Evolutionary conservation across 2,797 vertebrate species (phyloP), one percentile per base, ranked within the genome.

Genomic region (Manis crassicaudata): DNA sequence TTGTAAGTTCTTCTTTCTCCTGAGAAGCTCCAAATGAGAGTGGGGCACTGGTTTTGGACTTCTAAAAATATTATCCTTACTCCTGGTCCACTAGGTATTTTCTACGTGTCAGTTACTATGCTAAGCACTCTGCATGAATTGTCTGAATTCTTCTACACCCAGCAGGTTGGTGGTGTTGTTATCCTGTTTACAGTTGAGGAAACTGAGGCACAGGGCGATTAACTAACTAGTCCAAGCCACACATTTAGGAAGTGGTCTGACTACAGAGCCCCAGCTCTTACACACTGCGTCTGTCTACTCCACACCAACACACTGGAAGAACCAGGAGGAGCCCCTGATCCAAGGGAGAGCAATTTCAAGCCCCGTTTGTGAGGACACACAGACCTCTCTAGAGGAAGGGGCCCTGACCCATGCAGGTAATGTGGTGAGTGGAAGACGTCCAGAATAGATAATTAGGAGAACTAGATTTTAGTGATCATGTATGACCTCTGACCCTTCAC

Each of bases 121-220:
- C 54, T 72, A 23, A 60, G 88, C 18, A 21, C 0, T 0, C 25
- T n/a, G 2, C 1, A 0, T n/a, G 63, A 63, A n/a, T 10, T 29
- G 35, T 54, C 54, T 21, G 3, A 58, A 43, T 63, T 70, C 82
- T 65, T 82, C n/a, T 75, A 75, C 10, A 65, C 23, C 54, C 32
- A 9, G 46, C 37, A 83, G 32, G 35, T 9, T 1, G 40, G 9
- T 58, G 56, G 37, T 88, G 2, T 67, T 16, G 5, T 27, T 6
- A 37, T 46, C 76, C 56, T 93, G 5, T 25, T 76, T 37, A 89
- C 6, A 72, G 75, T n/a, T 58, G 17, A 94, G 88, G 52, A 96
- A 81, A 62, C 3, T 35, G n/a, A 96, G 52, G 68, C 84, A 79
- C 43, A 3, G 32, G 35, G 16, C 85, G 70, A 79, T 60, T 50